These are phyloP conservation scores for Eupelmus urozonus DNA, from an alignment of 2,888 invertebrate species.

Conservation along the genomic window DNA sequence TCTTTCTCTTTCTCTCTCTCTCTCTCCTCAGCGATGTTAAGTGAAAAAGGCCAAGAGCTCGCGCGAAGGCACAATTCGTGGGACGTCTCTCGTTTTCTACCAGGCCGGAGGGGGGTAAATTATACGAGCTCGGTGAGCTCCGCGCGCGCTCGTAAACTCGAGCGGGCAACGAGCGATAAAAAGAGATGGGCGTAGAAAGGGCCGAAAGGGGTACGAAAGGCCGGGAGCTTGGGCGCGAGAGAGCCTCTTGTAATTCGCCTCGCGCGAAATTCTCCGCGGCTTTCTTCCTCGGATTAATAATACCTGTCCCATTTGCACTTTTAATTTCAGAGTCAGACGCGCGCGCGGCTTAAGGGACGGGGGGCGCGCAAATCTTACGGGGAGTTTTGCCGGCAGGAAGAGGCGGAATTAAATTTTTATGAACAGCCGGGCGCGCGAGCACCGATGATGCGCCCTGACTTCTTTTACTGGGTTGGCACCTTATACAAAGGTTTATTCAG, in stretches of 20 bases:
- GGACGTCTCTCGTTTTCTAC: neutral
- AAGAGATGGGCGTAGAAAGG: constrained; percentile 32
- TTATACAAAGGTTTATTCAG: neutral
- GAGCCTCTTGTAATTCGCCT: constrained; percentile 29
- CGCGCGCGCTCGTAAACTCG: constrained; percentile 36
- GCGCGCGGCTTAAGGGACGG: neutral
- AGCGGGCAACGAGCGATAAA: constrained; percentile 34
- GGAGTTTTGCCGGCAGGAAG: neutral
- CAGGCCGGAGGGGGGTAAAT: constrained; percentile 21
- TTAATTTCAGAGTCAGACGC: constrained; percentile 19
- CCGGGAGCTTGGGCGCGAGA: neutral
- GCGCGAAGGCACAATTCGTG: constrained; percentile 10
- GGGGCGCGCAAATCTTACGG: neutral
- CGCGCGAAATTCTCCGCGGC: constrained; percentile 29
- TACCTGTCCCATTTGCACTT: constrained; percentile 26
- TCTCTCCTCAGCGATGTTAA: constrained; percentile 28
- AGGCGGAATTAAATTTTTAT: neutral
- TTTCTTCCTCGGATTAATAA: constrained; percentile 37
- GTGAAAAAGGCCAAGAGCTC: constrained; percentile 2
- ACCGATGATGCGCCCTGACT: neutral
- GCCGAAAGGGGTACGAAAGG: neutral
- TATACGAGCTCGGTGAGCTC: constrained; percentile 33
- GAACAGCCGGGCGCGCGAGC: neutral
- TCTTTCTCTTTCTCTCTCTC: too few species aligned
- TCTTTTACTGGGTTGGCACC: neutral